Conservation (phyloP, 2,113 vertebrate species). For the Eptatretus burgeri region DNA sequence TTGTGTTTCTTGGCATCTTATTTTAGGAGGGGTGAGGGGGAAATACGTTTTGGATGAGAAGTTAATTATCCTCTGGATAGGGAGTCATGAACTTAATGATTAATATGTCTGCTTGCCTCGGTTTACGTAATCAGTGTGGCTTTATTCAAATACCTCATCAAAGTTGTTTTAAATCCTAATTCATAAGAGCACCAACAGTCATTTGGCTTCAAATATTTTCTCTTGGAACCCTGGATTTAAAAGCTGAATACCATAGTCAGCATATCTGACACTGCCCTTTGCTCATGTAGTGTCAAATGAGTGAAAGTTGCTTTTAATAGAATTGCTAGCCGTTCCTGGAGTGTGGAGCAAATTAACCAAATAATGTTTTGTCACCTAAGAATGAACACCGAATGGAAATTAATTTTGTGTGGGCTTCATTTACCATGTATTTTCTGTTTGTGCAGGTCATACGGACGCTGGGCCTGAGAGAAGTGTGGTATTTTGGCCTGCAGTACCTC, state of each 20-base stretch:
- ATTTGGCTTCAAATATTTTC: too few relatives aligned
- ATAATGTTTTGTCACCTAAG: background rate
- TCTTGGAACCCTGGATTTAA: too few relatives aligned
- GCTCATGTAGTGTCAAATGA: background rate
- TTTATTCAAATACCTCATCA: too few relatives aligned
- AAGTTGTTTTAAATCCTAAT: too few relatives aligned
- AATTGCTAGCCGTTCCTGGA: constrained; percentile 13
- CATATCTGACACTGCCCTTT: constrained; percentile 6
- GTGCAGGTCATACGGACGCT: constrained; percentile 75
- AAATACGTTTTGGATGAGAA: too few relatives aligned
- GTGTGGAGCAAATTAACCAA: constrained; percentile 13
- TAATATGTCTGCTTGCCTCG: too few relatives aligned
- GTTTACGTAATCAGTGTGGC: too few relatives aligned
- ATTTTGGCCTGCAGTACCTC: constrained; percentile 67
- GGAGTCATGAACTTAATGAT: too few relatives aligned
- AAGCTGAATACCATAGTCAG: background rate
- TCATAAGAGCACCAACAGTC: too few relatives aligned
- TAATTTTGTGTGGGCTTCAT: background rate
- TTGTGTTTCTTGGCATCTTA: too few relatives aligned
- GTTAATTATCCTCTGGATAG: too few relatives aligned
- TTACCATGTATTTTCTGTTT: constrained; percentile 1
- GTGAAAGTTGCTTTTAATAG: constrained; percentile 10
- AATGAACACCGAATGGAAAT: background rate
- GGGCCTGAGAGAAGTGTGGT: constrained; percentile 71
- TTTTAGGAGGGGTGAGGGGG: too few relatives aligned